Evolutionary conservation across 2,797 vertebrate genomes (phyloP).

Genomic region (Petrocephalus sullivani): DNA sequence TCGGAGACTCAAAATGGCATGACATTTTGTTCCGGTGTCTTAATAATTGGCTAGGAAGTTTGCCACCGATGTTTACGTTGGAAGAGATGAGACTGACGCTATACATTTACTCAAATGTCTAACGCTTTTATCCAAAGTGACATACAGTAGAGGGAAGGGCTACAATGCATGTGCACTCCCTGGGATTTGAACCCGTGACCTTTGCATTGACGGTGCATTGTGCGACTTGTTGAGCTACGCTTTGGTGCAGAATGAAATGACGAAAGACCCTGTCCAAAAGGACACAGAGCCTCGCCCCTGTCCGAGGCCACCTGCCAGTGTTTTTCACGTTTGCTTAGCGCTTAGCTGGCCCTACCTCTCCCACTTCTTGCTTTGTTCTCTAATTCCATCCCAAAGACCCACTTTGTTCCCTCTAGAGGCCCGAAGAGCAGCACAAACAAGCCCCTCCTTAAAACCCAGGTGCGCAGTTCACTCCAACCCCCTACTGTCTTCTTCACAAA

Average conservation of each 20-base stretch:
- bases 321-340: not conserved
- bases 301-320: not conserved
- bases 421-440: constrained; percentile 4
- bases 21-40: constrained; percentile 3
- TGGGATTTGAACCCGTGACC: not conserved
- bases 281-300: not conserved
- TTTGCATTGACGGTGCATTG: not conserved
- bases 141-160: not conserved
- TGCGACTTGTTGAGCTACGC: not conserved
- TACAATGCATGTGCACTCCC: not conserved
- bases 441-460: constrained; percentile 19
- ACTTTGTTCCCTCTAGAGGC: constrained; percentile 1
- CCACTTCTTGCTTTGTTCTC: constrained; percentile 7
- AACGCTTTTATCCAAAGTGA: not conserved
- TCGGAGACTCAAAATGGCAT: not conserved
- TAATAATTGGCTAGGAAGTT: not conserved
- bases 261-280: not conserved
- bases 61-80: not conserved
- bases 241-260: not conserved
- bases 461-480: not conserved
- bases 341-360: not conserved
- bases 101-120: not conserved
- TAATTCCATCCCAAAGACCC: constrained; percentile 3
- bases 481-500: not conserved
- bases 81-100: not conserved